Evolutionary conservation across 1,140 invertebrate species (phyloP).

Genomic region (Megalopta genalis): DNA sequence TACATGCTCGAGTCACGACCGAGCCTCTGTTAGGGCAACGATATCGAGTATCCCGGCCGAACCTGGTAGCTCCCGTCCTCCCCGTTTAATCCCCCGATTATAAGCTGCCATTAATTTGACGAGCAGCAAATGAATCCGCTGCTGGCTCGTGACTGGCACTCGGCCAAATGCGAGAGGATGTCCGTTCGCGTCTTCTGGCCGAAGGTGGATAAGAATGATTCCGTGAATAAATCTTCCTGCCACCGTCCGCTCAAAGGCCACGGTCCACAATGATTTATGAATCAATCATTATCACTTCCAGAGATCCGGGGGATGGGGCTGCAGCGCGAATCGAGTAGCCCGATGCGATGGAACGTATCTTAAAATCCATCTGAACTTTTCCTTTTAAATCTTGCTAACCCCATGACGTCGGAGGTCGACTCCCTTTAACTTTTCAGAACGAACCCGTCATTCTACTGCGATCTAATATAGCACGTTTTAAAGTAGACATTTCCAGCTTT

Average conservation of each 20-base stretch:
- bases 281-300: slow-evolving; percentile 46
- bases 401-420: no score
- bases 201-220: slow-evolving; percentile 20
- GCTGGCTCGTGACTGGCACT: background rate
- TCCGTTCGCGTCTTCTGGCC: background rate
- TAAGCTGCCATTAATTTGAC: slow-evolving; percentile 44
- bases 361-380: no score
- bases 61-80: background rate
- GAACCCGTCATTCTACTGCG: no score
- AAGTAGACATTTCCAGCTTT: no score
- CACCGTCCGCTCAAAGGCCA: slow-evolving; percentile 14
- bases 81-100: slow-evolving; percentile 30
- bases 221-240: slow-evolving; percentile 42
- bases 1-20: slow-evolving; percentile 44
- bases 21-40: slow-evolving; percentile 24
- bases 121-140: slow-evolving; percentile 37
- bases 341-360: background rate
- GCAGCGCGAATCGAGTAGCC: background rate
- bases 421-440: no score
- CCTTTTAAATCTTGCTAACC: no score
- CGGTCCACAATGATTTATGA: slow-evolving; percentile 37
- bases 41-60: background rate
- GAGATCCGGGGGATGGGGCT: background rate
- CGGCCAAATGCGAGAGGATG: slow-evolving; percentile 17
- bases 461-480: no score